Conservation (phyloP, 2,888 invertebrate species). For the Maniola hyperantus region DNA sequence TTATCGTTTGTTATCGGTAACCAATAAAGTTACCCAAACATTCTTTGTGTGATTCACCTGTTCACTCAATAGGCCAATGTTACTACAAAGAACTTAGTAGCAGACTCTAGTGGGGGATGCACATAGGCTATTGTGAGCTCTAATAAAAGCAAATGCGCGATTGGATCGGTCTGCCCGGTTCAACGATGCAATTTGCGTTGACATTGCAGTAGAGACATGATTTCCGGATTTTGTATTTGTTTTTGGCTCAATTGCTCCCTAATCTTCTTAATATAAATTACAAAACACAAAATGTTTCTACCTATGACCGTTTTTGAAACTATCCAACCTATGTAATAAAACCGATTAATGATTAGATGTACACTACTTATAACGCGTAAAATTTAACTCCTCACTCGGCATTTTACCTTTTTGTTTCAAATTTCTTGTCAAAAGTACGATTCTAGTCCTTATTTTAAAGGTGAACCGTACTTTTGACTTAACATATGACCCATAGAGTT, state of each 20-base stretch:
- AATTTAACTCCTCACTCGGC: too few species aligned
- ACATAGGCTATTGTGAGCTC: conserved; percentile 63
- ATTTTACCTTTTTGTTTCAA: too few species aligned
- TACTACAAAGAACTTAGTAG: conserved; percentile 77
- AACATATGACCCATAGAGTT: too few species aligned
- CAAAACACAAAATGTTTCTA: too few species aligned
- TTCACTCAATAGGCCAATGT: conserved; percentile 81
- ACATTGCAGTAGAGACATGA: not conserved
- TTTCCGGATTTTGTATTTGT: not conserved
- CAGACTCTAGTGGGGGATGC: conserved; percentile 78
- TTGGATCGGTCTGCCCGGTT: conserved; percentile 63
- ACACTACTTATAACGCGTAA: too few species aligned
- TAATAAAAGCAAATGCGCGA: conserved; percentile 75
- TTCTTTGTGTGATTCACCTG: conserved; percentile 63
- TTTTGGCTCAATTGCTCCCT: not conserved
- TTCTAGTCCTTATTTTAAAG: too few species aligned
- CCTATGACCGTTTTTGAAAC: too few species aligned
- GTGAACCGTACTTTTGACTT: too few species aligned
- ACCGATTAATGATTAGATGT: too few species aligned
- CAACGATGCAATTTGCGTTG: conserved; percentile 5
- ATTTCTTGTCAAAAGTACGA: too few species aligned
- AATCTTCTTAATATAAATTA: too few species aligned
- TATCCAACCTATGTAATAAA: too few species aligned
- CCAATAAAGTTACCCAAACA: conserved; percentile 32
- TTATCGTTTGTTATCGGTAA: conserved; percentile 1